Percentiles rank a stretch among this genome's conserved stretches.
Evolutionary conservation across 92 coral and sea anemone genomes (phyloP).

Genomic region (Diadumene lineata): DNA sequence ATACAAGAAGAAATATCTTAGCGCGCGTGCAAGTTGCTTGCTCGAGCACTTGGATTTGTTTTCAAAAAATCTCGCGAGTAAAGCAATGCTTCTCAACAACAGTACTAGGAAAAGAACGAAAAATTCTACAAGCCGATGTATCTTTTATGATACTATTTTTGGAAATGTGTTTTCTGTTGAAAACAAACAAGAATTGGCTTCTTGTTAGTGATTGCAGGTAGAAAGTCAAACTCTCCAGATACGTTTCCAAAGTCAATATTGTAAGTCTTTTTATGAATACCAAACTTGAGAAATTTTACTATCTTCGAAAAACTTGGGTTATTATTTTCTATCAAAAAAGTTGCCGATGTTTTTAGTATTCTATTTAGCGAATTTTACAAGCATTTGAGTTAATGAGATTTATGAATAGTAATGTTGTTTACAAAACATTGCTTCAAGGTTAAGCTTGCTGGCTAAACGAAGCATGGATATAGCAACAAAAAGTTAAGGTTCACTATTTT

Average conservation of each 20-base stretch:
- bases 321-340: too few species aligned
- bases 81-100: conserved; percentile 9
- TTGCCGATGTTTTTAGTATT: too few species aligned
- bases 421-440: conserved; percentile 20
- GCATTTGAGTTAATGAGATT: neutral
- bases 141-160: neutral
- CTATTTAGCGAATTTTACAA: too few species aligned
- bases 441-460: conserved; percentile 14
- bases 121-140: neutral
- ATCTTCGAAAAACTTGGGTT: too few species aligned
- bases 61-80: conserved; percentile 25
- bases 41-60: conserved; percentile 22
- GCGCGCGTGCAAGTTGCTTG: conserved; percentile 2
- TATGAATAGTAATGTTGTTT: conserved; percentile 28
- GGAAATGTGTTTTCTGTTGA: neutral
- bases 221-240: too few species aligned
- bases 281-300: too few species aligned
- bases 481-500: neutral
- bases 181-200: neutral
- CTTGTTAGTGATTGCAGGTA: neutral
- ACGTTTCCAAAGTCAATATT: too few species aligned
- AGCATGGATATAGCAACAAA: neutral
- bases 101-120: neutral
- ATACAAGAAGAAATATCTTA: neutral
- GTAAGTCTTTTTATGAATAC: too few species aligned